A percentile compares a stretch with the other conserved stretches of the same genome.
Conservation (phyloP, 1,140 invertebrate genomes). For the Mactra quadrangularis region DNA sequence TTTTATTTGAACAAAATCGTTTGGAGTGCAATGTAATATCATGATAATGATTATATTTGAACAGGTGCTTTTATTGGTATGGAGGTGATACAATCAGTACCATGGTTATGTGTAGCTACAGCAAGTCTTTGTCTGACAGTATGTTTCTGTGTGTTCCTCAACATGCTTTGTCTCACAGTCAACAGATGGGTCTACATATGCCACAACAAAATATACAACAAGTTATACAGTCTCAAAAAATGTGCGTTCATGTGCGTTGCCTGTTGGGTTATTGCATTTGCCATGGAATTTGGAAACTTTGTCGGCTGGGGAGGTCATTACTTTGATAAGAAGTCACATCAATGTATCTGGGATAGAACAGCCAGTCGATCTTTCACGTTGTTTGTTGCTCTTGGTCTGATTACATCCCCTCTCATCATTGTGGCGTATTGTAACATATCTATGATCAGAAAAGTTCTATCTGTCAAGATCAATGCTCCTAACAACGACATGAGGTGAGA, state of each 20-base stretch:
- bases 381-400: slow-evolving; percentile 72
- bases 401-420: slow-evolving; percentile 70
- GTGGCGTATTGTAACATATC: slow-evolving; percentile 73
- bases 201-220: slow-evolving; percentile 22
- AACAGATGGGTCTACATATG: slow-evolving; percentile 54
- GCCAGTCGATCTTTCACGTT: slow-evolving; percentile 76
- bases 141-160: slow-evolving; percentile 64
- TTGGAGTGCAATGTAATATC: too few relatives aligned
- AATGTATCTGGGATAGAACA: slow-evolving; percentile 80
- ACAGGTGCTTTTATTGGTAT: slow-evolving; percentile 66
- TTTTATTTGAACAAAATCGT: too few relatives aligned
- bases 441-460: slow-evolving; percentile 72
- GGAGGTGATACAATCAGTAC: background rate
- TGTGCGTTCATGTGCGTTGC: slow-evolving; percentile 60
- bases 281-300: slow-evolving; percentile 78
- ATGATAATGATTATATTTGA: too few relatives aligned
- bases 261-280: slow-evolving; percentile 75
- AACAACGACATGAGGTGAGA: background rate
- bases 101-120: slow-evolving; percentile 49
- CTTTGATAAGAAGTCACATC: slow-evolving; percentile 78
- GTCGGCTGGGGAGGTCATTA: slow-evolving; percentile 78
- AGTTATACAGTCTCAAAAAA: background rate
- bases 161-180: slow-evolving; percentile 56
- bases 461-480: slow-evolving; percentile 64
- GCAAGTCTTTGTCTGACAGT: slow-evolving; percentile 65